Conservation (phyloP, 2,797 vertebrate species). For the Holocentrus rufus region DNA sequence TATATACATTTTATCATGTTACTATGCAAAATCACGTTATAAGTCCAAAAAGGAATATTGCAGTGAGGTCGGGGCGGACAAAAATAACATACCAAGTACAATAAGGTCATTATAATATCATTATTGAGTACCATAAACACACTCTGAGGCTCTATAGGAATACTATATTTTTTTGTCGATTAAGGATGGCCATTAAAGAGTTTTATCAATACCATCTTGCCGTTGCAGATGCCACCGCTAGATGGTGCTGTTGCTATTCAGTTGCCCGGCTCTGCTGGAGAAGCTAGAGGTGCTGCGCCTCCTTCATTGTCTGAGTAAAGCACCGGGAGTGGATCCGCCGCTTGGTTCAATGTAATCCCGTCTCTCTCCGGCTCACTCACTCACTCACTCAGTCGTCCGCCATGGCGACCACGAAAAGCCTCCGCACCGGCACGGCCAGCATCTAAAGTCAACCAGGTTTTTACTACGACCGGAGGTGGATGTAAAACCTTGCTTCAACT, state of each 20-base stretch:
- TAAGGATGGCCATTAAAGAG: no score
- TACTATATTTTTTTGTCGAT: no score
- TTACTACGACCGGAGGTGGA: constrained; percentile 61
- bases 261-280: background rate
- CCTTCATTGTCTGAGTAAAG: constrained; percentile 75
- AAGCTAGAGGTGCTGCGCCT: constrained; percentile 72
- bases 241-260: constrained; percentile 64
- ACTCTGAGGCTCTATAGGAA: no score
- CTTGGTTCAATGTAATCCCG: constrained; percentile 75
- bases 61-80: no score
- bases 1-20: no score
- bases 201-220: background rate
- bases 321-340: constrained; percentile 74
- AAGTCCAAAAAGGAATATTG: no score
- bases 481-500: constrained; percentile 45
- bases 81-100: no score
- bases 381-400: constrained; percentile 77
- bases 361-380: constrained; percentile 57
- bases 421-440: constrained; percentile 50
- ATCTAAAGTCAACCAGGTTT: constrained; percentile 58
- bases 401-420: constrained; percentile 82
- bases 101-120: no score
- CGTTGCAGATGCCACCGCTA: constrained; percentile 34
- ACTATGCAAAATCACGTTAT: no score
- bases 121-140: no score